Conservation (phyloP, 2,113 vertebrate species). For the Pungitius pungitius region DNA sequence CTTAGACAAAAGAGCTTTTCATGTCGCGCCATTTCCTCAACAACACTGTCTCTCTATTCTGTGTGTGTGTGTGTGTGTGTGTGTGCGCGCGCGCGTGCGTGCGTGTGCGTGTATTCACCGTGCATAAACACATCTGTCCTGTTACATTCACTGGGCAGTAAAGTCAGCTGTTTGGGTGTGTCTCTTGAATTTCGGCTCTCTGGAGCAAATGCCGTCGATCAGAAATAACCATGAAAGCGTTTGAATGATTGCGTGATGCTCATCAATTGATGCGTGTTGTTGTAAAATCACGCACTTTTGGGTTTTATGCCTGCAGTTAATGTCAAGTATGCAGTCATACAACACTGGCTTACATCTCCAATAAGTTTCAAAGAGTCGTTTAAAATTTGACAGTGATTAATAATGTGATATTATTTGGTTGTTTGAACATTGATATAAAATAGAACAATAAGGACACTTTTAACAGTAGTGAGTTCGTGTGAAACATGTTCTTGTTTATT, state of each 20-base stretch:
- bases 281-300: not conserved
- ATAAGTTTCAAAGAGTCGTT: not conserved
- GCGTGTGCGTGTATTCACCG: constrained; percentile 1
- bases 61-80: constrained; percentile 2
- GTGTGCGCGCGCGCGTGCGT: not conserved
- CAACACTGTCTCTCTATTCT: not conserved
- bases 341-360: too few species aligned
- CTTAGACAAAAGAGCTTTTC: constrained; percentile 2
- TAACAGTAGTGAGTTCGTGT: not conserved
- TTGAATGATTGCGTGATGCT: not conserved
- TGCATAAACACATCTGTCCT: constrained; percentile 32
- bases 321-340: not conserved
- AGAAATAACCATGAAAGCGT: constrained; percentile 21
- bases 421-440: not conserved
- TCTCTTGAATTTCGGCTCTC: constrained; percentile 55
- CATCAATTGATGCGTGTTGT: not conserved
- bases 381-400: not conserved
- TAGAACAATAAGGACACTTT: not conserved
- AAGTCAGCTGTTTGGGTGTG: constrained; percentile 67
- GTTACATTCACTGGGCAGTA: constrained; percentile 22
- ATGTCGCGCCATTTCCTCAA: constrained; percentile 2
- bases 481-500: too few species aligned
- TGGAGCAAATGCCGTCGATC: constrained; percentile 50
- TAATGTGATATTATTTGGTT: not conserved
- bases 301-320: not conserved